These are phyloP conservation scores for Adela reaumurella DNA, from an alignment of 2,888 invertebrate species.

Conservation along the genomic window DNA sequence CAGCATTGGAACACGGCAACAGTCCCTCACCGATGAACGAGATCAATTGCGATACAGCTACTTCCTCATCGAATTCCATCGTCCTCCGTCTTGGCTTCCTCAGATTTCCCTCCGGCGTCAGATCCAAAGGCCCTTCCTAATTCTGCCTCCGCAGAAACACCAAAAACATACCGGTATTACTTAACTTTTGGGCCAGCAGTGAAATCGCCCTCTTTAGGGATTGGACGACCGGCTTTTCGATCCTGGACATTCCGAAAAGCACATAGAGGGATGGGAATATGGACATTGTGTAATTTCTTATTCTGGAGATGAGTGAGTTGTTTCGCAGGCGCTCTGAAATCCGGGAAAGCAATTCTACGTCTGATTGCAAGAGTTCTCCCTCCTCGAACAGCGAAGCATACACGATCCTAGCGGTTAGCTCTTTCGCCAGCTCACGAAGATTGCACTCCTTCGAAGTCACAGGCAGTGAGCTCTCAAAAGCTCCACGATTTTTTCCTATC, in stretches of 20 bases:
- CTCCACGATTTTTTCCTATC: neutral
- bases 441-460: neutral
- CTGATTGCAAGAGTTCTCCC: neutral
- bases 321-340: conserved; percentile 26
- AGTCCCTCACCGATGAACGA: conserved; percentile 42
- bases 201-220: neutral
- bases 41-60: conserved; percentile 13
- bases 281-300: conserved; percentile 38
- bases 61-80: neutral
- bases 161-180: neutral
- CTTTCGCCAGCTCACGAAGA: neutral
- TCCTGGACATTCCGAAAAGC: conserved; percentile 21
- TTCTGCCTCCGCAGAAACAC: neutral
- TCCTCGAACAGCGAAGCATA: neutral
- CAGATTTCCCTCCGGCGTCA: neutral
- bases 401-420: neutral
- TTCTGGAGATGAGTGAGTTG: conserved; percentile 24
- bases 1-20: conserved; percentile 29
- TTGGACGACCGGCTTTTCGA: neutral
- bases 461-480: neutral
- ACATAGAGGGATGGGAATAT: conserved; percentile 41
- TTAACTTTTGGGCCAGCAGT: neutral
- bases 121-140: neutral
- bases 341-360: conserved; percentile 22
- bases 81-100: neutral